Conservation (phyloP, 2,888 invertebrate species). For the Eulithis prunata region DNA sequence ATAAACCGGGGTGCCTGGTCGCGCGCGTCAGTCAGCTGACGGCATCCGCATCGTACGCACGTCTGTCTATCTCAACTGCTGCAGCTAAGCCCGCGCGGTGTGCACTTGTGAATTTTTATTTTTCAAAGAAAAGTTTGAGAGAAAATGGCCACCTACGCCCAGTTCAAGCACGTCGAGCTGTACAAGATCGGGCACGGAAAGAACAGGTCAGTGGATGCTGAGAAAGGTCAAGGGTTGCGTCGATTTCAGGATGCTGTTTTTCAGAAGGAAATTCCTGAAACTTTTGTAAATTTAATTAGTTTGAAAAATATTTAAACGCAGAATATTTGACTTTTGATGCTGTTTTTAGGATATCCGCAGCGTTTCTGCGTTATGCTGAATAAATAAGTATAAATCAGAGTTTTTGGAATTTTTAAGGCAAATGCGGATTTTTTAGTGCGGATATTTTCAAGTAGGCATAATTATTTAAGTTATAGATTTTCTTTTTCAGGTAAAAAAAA, state of each 20-base stretch:
- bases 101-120: constrained; percentile 55
- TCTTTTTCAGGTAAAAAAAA: too few relatives aligned
- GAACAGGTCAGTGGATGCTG: constrained; percentile 87
- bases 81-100: constrained; percentile 59
- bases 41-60: constrained; percentile 62
- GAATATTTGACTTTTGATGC: neutral
- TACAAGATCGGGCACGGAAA: constrained; percentile 97
- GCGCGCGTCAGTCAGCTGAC: constrained; percentile 84
- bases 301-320: neutral
- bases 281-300: neutral
- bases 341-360: constrained; percentile 1
- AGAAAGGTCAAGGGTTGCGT: constrained; percentile 47
- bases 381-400: too few relatives aligned
- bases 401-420: too few relatives aligned
- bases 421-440: too few relatives aligned
- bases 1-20: constrained; percentile 71
- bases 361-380: neutral
- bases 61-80: constrained; percentile 44
- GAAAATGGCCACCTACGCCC: constrained; percentile 95
- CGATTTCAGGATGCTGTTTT: constrained; percentile 56
- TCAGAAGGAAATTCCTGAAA: neutral
- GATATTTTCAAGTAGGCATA: too few relatives aligned
- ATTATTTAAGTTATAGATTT: too few relatives aligned
- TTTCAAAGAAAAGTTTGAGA: constrained; percentile 51
- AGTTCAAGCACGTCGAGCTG: constrained; percentile 96